A percentile compares a stretch with the other conserved stretches of the same genome.
phyloP scores from a whole-genome alignment of 2,113 vertebrate genomes.

The Fukomys damarensis region DNA sequence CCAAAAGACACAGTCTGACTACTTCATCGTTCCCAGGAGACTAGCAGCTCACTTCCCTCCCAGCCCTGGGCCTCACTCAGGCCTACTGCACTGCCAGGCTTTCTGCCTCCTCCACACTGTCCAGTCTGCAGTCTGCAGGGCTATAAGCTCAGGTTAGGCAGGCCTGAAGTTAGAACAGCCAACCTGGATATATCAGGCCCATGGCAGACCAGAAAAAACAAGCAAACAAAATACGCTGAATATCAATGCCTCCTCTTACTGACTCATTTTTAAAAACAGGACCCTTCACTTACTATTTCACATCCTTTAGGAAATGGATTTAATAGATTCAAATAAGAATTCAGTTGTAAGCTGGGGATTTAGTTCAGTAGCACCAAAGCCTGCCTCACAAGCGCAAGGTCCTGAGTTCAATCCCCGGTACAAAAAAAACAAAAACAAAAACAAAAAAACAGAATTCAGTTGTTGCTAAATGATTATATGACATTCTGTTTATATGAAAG shows the following conservation, averaged over 20 bases:
- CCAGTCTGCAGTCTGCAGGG: background rate
- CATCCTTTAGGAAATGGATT: background rate
- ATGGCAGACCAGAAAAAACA: background rate
- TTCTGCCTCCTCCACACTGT: background rate
- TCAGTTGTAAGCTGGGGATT: no score
- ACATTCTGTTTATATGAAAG: conserved; percentile 36
- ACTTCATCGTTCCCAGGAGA: background rate
- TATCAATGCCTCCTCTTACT: background rate
- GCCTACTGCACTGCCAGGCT: background rate
- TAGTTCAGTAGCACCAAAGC: no score
- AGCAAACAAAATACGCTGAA: background rate
- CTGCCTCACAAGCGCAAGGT: no score
- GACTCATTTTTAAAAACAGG: background rate
- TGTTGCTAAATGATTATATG: background rate
- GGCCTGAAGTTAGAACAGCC: background rate
- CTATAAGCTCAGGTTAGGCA: background rate
- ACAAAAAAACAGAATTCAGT: background rate
- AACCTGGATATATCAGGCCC: background rate
- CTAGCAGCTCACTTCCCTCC: background rate
- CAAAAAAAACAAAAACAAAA: no score
- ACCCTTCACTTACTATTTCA: background rate
- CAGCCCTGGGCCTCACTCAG: background rate
- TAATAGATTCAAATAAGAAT: background rate
- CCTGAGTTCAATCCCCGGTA: no score
- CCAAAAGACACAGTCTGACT: background rate